Percentiles rank a stretch among this genome's conserved stretches.
Conservation (phyloP, 2,113 vertebrate species). For the Xyliphius kryptos region DNA sequence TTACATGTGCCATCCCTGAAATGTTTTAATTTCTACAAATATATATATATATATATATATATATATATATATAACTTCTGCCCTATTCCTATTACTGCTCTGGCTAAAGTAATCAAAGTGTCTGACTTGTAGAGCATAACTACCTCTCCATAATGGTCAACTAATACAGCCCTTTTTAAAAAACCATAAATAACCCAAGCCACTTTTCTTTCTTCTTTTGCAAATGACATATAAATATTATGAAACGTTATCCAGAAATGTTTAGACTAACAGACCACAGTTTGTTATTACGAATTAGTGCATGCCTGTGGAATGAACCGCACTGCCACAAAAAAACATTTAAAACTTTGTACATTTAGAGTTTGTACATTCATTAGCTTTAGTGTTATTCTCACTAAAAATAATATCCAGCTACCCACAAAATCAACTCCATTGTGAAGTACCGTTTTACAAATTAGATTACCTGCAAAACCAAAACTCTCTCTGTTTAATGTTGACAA, state of each 20-base stretch:
- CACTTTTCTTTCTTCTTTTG: slow-evolving; percentile 6
- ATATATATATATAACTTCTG: too few relatives aligned
- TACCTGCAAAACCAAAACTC: slow-evolving; percentile 11
- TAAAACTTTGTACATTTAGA: too few relatives aligned
- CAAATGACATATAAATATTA: neutral
- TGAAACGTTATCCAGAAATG: slow-evolving; percentile 7
- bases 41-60: too few relatives aligned
- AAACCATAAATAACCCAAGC: slow-evolving; percentile 2
- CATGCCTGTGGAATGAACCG: too few relatives aligned
- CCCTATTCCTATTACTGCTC: slow-evolving; percentile 19
- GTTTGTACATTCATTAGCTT: too few relatives aligned
- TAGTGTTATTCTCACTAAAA: too few relatives aligned
- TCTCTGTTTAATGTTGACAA: slow-evolving; percentile 49
- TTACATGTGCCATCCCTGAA: too few relatives aligned
- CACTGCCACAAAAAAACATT: too few relatives aligned
- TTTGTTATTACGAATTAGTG: too few relatives aligned
- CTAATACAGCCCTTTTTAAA: slow-evolving; percentile 6
- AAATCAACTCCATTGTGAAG: neutral
- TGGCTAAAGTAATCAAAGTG: slow-evolving; percentile 66
- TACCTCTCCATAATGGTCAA: slow-evolving; percentile 44
- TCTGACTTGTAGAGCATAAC: slow-evolving; percentile 55
- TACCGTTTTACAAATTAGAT: slow-evolving; percentile 15
- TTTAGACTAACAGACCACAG: neutral
- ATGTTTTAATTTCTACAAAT: too few relatives aligned
- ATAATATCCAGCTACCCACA: too few relatives aligned